These are phyloP conservation scores for Ennomos quercinarius DNA, from an alignment of 2,888 invertebrate genomes.

Conservation along the genomic window DNA sequence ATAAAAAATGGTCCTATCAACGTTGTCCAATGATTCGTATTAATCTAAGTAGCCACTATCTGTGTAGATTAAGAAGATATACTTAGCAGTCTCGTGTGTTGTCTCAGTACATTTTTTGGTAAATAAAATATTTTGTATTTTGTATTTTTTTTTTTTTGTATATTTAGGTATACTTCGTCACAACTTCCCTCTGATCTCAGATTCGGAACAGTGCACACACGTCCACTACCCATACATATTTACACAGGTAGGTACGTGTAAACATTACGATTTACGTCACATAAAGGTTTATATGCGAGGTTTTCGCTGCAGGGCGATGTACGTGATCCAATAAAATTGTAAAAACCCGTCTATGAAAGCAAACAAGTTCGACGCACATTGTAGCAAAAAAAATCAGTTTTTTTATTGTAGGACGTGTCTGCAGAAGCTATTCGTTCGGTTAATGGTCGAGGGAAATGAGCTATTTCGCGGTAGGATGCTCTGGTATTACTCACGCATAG, in stretches of 20 bases:
- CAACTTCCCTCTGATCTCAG: constrained; percentile 3
- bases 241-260: constrained; percentile 18
- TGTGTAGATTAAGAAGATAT: no score
- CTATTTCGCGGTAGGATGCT: constrained; percentile 62
- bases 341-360: constrained; percentile 42
- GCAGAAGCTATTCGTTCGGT: constrained; percentile 48
- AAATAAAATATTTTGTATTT: no score
- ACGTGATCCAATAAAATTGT: constrained; percentile 52
- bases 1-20: no score
- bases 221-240: constrained; percentile 4
- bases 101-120: no score
- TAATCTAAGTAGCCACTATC: no score
- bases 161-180: not conserved
- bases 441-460: constrained; percentile 65
- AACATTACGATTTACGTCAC: constrained; percentile 32
- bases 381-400: constrained; percentile 48
- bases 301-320: constrained; percentile 34
- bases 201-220: constrained; percentile 11
- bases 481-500: constrained; percentile 54
- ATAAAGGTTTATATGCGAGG: constrained; percentile 29
- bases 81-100: no score
- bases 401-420: constrained; percentile 55
- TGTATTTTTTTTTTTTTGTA: no score
- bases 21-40: no score
- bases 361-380: constrained; percentile 42